Conservation (phyloP, 1,140 invertebrate genomes). For the Coenobita brevimanus region DNA sequence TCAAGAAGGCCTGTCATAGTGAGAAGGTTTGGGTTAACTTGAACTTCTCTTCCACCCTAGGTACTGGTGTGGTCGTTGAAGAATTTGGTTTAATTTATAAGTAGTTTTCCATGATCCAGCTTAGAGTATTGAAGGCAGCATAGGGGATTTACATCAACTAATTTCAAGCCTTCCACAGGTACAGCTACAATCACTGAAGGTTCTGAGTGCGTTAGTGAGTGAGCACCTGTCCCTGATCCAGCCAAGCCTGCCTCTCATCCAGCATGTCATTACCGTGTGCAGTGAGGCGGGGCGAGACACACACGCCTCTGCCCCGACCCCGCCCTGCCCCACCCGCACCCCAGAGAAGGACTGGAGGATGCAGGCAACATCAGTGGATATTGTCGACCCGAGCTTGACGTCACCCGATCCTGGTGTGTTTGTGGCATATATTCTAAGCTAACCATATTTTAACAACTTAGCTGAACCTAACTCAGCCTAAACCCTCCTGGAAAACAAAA, state of each 20-base stretch:
- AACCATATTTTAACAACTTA: too few relatives aligned
- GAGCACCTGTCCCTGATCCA: slow-evolving; percentile 62
- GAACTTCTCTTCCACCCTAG: too few relatives aligned
- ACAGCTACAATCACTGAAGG: slow-evolving; percentile 61
- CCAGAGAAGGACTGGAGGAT: not conserved
- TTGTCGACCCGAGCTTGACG: slow-evolving; percentile 25
- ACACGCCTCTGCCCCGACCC: not conserved
- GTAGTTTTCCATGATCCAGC: too few relatives aligned
- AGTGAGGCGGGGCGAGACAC: slow-evolving; percentile 27
- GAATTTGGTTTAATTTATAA: too few relatives aligned
- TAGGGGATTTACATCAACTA: not conserved
- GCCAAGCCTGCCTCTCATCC: slow-evolving; percentile 49
- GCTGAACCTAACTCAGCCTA: too few relatives aligned
- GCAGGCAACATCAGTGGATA: not conserved
- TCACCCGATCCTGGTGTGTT: slow-evolving; percentile 53
- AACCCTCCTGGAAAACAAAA: too few relatives aligned
- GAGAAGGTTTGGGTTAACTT: too few relatives aligned
- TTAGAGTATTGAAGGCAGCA: not conserved
- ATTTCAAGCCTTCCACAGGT: too few relatives aligned
- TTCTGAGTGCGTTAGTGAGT: slow-evolving; percentile 66
- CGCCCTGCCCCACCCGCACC: not conserved
- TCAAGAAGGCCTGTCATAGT: too few relatives aligned
- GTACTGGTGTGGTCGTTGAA: too few relatives aligned
- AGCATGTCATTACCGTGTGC: slow-evolving; percentile 54
- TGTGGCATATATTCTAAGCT: too few relatives aligned